phyloP scores from a whole-genome alignment of 1,140 invertebrate species.

The Drosophila tsacasi region DNA sequence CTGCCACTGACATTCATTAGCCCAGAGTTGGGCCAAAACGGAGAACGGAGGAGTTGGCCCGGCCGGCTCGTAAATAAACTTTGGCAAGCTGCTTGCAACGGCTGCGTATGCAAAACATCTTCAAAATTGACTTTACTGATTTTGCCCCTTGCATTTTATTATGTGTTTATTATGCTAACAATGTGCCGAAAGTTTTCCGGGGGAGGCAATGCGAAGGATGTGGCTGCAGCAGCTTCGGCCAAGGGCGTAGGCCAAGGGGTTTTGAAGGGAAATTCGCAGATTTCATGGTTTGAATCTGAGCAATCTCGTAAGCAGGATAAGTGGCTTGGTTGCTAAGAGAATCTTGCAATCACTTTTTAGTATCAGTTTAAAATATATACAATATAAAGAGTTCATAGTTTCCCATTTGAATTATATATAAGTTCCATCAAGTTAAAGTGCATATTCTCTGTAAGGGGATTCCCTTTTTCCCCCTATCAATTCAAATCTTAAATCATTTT shows the following conservation, averaged over 20 bases:
- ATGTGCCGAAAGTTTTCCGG: constrained; percentile 68
- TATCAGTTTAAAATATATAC: not conserved
- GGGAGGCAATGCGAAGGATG: constrained; percentile 21
- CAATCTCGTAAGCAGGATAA: no score
- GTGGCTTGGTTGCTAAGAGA: not conserved
- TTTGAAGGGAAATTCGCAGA: not conserved
- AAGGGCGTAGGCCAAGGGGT: constrained; percentile 27
- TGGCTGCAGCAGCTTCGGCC: constrained; percentile 30
- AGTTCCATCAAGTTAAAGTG: not conserved
- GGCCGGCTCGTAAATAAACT: constrained; percentile 53
- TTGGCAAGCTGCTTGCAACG: constrained; percentile 38
- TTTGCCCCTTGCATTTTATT: constrained; percentile 75
- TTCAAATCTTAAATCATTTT: constrained; percentile 22
- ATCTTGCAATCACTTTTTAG: not conserved
- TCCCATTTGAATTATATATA: not conserved
- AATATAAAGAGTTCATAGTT: not conserved
- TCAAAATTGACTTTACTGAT: constrained; percentile 80
- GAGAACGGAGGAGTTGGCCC: constrained; percentile 22
- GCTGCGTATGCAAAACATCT: constrained; percentile 68
- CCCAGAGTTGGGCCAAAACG: constrained; percentile 28
- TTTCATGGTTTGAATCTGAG: not conserved
- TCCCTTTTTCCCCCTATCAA: not conserved
- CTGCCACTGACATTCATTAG: constrained; percentile 64
- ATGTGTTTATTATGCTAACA: constrained; percentile 82
- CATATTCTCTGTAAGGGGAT: not conserved